Conservation (phyloP, 2,797 vertebrate genomes). For the Chiroxiphia lanceolata region DNA sequence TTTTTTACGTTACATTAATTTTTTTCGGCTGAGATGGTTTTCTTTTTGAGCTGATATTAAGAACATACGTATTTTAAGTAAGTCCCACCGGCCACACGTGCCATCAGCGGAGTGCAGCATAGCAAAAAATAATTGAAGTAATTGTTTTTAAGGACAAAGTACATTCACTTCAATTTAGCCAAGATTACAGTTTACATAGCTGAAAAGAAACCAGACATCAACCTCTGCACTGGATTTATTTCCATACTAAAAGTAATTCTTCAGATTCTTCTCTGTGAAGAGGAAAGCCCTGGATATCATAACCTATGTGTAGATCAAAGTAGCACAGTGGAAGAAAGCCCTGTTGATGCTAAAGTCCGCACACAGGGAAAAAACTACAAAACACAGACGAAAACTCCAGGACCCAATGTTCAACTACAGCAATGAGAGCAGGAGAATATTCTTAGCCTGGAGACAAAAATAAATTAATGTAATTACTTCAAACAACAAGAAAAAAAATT, state of each 20-base stretch:
- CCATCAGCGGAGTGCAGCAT: background rate
- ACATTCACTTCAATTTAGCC: background rate
- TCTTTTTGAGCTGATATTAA: conserved; percentile 2
- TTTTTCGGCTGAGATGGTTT: background rate
- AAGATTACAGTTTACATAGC: background rate
- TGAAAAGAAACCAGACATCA: background rate
- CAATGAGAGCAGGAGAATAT: background rate
- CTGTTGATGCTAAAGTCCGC: background rate
- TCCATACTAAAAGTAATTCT: background rate
- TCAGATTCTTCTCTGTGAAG: background rate
- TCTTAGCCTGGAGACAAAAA: background rate
- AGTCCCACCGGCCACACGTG: background rate
- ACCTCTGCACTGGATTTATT: background rate
- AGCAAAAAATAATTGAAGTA: conserved; percentile 24
- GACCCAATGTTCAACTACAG: background rate
- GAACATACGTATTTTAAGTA: background rate
- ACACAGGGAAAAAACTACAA: background rate
- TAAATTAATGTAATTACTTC: background rate
- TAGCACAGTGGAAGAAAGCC: background rate
- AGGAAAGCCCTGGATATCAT: background rate
- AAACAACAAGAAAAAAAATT: background rate
- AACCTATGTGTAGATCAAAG: background rate
- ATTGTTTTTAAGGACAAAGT: conserved; percentile 32
- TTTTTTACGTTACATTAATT: background rate
- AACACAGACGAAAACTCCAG: background rate